Base-by-base conservation (phyloP, 2,797 vertebrate species). In the Clarias fuscus region DNA sequence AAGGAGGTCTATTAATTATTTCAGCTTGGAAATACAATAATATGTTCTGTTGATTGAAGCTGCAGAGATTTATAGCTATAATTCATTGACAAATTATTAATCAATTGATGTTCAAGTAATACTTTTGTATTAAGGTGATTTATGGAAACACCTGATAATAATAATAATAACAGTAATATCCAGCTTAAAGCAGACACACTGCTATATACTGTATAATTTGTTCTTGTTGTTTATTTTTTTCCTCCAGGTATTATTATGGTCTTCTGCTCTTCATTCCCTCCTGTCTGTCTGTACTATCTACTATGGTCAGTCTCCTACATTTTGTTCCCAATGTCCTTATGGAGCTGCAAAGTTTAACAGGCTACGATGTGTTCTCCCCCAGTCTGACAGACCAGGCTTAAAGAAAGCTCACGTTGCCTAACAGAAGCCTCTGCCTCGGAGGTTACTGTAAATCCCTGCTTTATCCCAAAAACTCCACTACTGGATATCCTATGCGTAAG, bases 281-380 rank as follows among this genome's bases (percentile, higher is more conserved):
- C 96, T 61, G 96, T 95, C 0, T 96, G 97, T 1, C 87, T 97
- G 59, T 99, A 99, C 92, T 98, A 97, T 91, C 95, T 99, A 90
- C 90, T 96, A 33, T 99, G 98, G 98, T 97, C 96, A 0, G 89
- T 93, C 24, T 98, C 98, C 75, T 99, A 99, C 94, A 97, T 98
- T 88, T 87, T 98, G 92, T 98, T 98, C 91, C 97, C 97, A 5
- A 96, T 93, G 1, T 94, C 94, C 24, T 88, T 98, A 33, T 99
- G 98, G 98, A 97, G 96, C 93, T 93, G 91, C 88, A 95, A 96
- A 91, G 92, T 93, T 18, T 96, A 94, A 93, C 58, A 24, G 43
- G 48, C 33, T 18, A 2, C 2, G 18, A 48, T 30, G 61, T 53
- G 53, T 53, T 77, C 64, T 85, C 77, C 53, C 53, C 13, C 76